Evolutionary conservation across 2,113 vertebrate genomes (phyloP).

Genomic region (Engystomops pustulosus): DNA sequence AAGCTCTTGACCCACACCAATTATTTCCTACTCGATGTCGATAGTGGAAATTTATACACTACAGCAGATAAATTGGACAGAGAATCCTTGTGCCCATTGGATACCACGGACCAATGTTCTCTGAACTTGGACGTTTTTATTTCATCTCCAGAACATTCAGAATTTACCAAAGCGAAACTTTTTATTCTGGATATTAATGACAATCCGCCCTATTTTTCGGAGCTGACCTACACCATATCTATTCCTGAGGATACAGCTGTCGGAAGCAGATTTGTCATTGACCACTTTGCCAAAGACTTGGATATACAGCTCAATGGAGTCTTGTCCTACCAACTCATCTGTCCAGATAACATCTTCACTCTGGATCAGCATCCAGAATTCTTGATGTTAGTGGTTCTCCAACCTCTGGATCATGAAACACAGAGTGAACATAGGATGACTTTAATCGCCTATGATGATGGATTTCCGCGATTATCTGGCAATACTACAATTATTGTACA

Average conservation of each 20-base stretch:
- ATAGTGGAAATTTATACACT: conserved; percentile 44
- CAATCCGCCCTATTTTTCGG: conserved; percentile 38
- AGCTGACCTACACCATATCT: conserved; percentile 19
- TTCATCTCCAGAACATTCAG: conserved; percentile 40
- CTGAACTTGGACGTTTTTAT: conserved; percentile 40
- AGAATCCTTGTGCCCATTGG: conserved; percentile 31
- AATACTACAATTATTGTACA: conserved; percentile 17
- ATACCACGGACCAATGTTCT: conserved; percentile 19
- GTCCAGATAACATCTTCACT: conserved; percentile 21
- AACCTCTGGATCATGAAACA: conserved; percentile 39
- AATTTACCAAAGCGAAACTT: conserved; percentile 44
- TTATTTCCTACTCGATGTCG: conserved; percentile 34
- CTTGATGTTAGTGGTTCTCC: conserved; percentile 4
- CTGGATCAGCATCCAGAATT: background rate
- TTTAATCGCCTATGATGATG: conserved; percentile 34
- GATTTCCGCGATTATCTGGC: conserved; percentile 37
- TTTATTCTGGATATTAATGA: conserved; percentile 52
- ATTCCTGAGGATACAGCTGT: conserved; percentile 33
- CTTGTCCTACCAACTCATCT: conserved; percentile 20
- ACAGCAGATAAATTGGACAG: conserved; percentile 39
- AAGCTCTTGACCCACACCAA: conserved; percentile 26
- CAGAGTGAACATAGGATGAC: conserved; percentile 39
- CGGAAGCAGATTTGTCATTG: conserved; percentile 35
- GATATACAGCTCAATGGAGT: conserved; percentile 23
- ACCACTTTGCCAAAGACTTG: conserved; percentile 38